Evolutionary conservation across 2,888 invertebrate genomes (phyloP), one percentile per base, ranked within the genome.

Genomic region (Zaprionus lineosus): DNA sequence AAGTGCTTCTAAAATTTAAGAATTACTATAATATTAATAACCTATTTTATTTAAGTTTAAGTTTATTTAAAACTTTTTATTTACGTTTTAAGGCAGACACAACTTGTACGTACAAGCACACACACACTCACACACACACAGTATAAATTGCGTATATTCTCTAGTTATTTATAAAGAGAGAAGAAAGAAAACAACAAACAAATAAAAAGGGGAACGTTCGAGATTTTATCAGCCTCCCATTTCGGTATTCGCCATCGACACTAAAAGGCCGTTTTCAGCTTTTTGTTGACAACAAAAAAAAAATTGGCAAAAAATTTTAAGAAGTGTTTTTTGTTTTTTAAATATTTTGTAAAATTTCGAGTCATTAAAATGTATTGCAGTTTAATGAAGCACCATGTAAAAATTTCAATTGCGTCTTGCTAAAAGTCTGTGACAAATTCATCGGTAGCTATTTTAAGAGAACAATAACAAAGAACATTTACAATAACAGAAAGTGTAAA

Each of bases 111-210:
- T n/a, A n/a, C n/a, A n/a, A n/a, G n/a, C n/a, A n/a, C n/a, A n/a
- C n/a, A n/a, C n/a, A n/a, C n/a, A n/a, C n/a, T n/a, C n/a, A n/a
- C n/a, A n/a, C n/a, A 15, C 15, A 6, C 12, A 19, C n/a, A 8
- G 43, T 43, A 26, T 19, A 29, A 8, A 31, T 28, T 18, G 33
- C 12, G 16, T 40, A 31, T 46, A 24, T 11, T 53, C 53, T 62
- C 15, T 47, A 50, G 43, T 43, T 57, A 57, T 57, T 57, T 57
- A 50, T 56, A 57, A 43, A 48, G n/a, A 11, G 24, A 51, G 43
- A 46, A 24, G 36, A 55, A 51, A 53, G 4, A 36, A 41, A 41
- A 41, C 28, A 40, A 53, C 31, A 56, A 39, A 47, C 29, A 31
- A 44, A 48, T 21, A 26, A 24, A 24, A 36, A 28, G 24, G 9